These are phyloP conservation scores for Dolichoris vasculosae DNA, from an alignment of 1,140 invertebrate genomes.

Conservation along the genomic window DNA sequence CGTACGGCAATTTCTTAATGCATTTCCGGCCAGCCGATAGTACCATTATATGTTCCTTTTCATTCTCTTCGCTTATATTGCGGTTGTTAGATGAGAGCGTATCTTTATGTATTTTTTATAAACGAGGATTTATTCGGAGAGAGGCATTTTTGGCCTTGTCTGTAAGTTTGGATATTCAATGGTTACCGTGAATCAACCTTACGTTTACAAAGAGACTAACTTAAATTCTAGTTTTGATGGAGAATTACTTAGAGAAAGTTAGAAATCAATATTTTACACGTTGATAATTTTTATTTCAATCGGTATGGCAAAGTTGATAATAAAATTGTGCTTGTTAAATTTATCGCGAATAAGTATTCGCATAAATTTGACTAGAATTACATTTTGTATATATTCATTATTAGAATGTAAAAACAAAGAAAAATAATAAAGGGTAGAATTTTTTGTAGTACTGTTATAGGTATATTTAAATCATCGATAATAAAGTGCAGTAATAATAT, in stretches of 20 bases:
- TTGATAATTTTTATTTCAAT: too few species aligned
- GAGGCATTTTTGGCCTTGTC: background rate
- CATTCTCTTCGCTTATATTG: too few species aligned
- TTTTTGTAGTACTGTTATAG: background rate
- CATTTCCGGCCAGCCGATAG: slow-evolving; percentile 22
- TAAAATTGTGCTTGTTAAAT: too few species aligned
- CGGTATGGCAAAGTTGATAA: too few species aligned
- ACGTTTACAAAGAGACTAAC: too few species aligned
- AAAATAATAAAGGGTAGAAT: background rate
- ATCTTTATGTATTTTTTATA: too few species aligned
- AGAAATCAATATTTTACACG: too few species aligned
- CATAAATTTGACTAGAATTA: too few species aligned
- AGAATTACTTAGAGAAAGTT: too few species aligned
- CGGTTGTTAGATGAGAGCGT: background rate
- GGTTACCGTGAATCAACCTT: background rate
- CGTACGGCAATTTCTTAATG: slow-evolving; percentile 19
- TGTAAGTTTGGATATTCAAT: background rate
- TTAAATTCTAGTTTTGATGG: too few species aligned
- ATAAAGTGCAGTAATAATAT: background rate
- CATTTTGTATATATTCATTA: background rate
- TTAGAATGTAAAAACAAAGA: background rate
- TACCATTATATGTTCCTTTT: too few species aligned
- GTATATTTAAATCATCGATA: background rate
- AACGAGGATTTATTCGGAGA: background rate
- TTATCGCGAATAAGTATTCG: too few species aligned